phyloP scores from a whole-genome alignment of 2,797 vertebrate species.

The Syngnathus rostellatus region DNA sequence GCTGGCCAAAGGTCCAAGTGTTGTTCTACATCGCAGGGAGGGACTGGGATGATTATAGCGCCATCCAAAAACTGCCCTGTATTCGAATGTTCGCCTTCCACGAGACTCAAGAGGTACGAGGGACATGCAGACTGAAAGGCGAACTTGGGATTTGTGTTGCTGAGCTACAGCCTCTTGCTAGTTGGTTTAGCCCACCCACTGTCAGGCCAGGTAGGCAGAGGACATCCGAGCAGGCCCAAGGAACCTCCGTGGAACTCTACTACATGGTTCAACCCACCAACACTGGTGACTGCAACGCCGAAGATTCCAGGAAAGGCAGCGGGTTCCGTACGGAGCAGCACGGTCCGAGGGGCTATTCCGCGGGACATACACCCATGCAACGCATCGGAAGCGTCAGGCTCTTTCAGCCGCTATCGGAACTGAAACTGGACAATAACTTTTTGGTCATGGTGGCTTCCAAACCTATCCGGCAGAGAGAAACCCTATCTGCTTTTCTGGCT shows the following conservation, averaged over 20 bases:
- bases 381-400: constrained; percentile 81
- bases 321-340: constrained; percentile 72
- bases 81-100: constrained; percentile 77
- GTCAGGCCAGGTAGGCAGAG: constrained; percentile 73
- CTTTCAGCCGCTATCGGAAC: constrained; percentile 74
- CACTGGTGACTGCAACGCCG: constrained; percentile 63
- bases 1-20: constrained; percentile 77
- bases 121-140: constrained; percentile 71
- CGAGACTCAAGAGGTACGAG: constrained; percentile 78
- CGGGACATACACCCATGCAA: constrained; percentile 72
- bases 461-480: constrained; percentile 82
- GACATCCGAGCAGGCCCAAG: constrained; percentile 65
- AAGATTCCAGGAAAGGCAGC: constrained; percentile 73
- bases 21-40: constrained; percentile 74
- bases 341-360: constrained; percentile 63
- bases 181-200: constrained; percentile 76
- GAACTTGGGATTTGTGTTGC: constrained; percentile 77
- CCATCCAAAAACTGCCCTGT: constrained; percentile 71
- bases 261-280: constrained; percentile 70
- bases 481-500: constrained; percentile 76
- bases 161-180: constrained; percentile 72
- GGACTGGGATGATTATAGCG: constrained; percentile 77
- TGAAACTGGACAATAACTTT: constrained; percentile 79
- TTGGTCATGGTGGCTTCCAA: constrained; percentile 82
- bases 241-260: constrained; percentile 78